phyloP scores from a whole-genome alignment of 2,888 invertebrate genomes.

The Amphipoea oculea region DNA sequence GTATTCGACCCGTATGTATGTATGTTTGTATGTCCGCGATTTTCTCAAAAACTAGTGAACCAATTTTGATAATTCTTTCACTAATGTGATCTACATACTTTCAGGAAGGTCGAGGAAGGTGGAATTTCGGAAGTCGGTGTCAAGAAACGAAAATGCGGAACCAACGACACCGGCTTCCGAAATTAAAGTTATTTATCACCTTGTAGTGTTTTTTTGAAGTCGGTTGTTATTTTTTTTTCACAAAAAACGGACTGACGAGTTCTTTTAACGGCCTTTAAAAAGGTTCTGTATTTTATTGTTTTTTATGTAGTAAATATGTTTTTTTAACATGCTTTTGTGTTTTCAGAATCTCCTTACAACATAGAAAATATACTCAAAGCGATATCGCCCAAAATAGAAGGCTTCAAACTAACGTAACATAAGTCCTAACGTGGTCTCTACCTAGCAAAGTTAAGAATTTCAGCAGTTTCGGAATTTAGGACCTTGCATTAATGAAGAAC shows the following conservation, averaged over 20 bases:
- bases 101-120: too few relatives aligned
- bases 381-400: slow-evolving; percentile 77
- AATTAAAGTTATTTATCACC: too few relatives aligned
- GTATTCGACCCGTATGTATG: too few relatives aligned
- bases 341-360: slow-evolving; percentile 88
- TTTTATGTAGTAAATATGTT: not conserved
- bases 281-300: not conserved
- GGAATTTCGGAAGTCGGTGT: too few relatives aligned
- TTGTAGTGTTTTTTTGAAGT: too few relatives aligned
- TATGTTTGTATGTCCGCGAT: too few relatives aligned
- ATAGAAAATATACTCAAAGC: slow-evolving; percentile 86
- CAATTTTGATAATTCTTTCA: too few relatives aligned
- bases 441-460: too few relatives aligned
- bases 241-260: not conserved
- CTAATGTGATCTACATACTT: too few relatives aligned
- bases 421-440: not conserved
- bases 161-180: too few relatives aligned
- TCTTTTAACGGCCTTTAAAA: not conserved
- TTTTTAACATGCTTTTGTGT: not conserved
- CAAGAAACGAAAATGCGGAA: too few relatives aligned
- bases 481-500: not conserved
- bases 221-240: not conserved
- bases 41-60: too few relatives aligned
- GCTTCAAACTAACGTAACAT: slow-evolving; percentile 73
- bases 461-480: not conserved